Base-by-base conservation (phyloP, 2,113 vertebrate genomes). In the Limnothrissa miodon region DNA sequence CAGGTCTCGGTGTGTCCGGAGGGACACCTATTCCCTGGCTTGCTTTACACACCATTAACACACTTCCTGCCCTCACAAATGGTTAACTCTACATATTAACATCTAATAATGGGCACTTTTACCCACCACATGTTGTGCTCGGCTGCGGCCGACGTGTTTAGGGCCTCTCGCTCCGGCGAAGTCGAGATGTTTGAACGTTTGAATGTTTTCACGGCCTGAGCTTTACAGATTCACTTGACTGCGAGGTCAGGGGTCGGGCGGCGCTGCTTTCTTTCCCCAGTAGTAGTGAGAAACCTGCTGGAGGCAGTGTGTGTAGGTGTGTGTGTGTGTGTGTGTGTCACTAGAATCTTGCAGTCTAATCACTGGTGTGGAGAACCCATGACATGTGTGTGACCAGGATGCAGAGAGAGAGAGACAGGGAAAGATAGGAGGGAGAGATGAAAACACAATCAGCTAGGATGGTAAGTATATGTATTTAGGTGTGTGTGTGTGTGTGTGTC, bases 41-140 rank as follows among this genome's bases (percentile, higher is more conserved):
- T 86, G 83, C 85, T 85, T 87, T 87, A 89, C 88, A 89, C 82
- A 44, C 87, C 83, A 88, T 90, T 90, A 86, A 80, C 87, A 90
- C 85, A 82, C 56, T 90, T 87, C 85, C 90, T 90, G 85, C 83
- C 81, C 82, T 78, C 80, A 81, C 86, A 84, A 91, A 89, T 91
- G 86, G 82, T 86, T 91, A 90, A 90, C 88, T 82, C 80, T 85
- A 83, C 83, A 84, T 79, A 89, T 84, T 85, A 86, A 85, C 86
- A 85, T 86, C 85, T 86, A 81, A 88, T 87, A 87, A 87, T 81
- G 78, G 85, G 78, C 82, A 83, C 84, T 36, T 85, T 84, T 78
- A 85, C 84, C 78, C 39, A 78, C 66, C 45, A 17, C 36, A 80
- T 56, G 70, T 51, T 83, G 84, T 46, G 80, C 83, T 85, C 82